These are phyloP conservation scores for Dreissena rostriformis DNA, from an alignment of 1,140 invertebrate genomes.

Conservation along the genomic window DNA sequence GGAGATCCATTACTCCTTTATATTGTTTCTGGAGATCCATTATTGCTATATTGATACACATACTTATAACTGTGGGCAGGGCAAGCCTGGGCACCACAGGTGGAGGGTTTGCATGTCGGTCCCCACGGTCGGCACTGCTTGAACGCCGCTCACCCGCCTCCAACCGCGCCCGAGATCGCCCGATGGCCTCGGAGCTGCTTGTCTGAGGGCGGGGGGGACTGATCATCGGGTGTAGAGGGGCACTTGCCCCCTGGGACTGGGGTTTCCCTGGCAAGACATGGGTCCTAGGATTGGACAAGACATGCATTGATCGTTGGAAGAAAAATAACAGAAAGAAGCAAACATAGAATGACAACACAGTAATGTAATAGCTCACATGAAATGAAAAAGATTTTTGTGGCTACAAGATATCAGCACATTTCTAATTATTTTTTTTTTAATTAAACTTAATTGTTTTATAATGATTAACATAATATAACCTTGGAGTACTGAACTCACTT, in stretches of 20 bases:
- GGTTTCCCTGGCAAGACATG: no score
- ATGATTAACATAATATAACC: no score
- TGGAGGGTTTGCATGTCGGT: constrained; percentile 15
- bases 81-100: constrained; percentile 34
- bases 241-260: background rate
- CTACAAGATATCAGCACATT: background rate
- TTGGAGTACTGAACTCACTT: constrained; percentile 81
- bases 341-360: no score
- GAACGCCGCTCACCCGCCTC: constrained; percentile 10
- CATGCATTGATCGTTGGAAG: no score
- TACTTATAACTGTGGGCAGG: background rate
- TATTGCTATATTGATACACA: background rate
- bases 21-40: no score
- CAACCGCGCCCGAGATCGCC: background rate
- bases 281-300: no score
- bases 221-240: constrained; percentile 31
- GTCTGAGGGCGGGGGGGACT: constrained; percentile 39
- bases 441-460: no score
- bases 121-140: constrained; percentile 14
- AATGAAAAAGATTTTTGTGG: no score
- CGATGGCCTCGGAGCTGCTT: constrained; percentile 27
- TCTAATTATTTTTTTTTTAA: background rate
- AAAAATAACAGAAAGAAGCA: no score
- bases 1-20: no score
- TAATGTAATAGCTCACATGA: no score